phyloP scores from a whole-genome alignment of 2,888 invertebrate species.

The Allolobophora icterica region DNA sequence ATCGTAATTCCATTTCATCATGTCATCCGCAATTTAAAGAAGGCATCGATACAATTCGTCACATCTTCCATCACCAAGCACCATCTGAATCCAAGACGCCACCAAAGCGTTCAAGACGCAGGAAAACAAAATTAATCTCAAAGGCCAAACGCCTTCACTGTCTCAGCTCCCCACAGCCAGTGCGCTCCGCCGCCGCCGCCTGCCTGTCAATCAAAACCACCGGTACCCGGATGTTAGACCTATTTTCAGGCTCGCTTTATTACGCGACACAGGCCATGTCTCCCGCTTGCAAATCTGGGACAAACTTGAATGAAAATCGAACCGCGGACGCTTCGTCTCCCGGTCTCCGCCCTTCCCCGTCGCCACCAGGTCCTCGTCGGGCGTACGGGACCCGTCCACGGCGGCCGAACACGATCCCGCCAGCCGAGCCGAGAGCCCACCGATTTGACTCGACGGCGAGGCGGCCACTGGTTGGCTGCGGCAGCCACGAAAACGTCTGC shows the following conservation, averaged over 20 bases:
- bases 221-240: slow-evolving; percentile 18
- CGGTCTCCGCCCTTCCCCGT: neutral
- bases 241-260: slow-evolving; percentile 14
- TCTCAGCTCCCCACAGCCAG: neutral
- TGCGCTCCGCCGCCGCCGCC: neutral
- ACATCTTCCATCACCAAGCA: neutral
- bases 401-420: slow-evolving; percentile 6
- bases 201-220: neutral
- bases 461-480: neutral
- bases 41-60: neutral
- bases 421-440: neutral
- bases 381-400: neutral
- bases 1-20: neutral
- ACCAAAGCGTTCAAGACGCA: neutral
- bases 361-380: neutral
- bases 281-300: neutral
- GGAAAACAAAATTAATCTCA: neutral
- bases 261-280: slow-evolving; percentile 22
- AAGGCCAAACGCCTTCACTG: no score
- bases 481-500: neutral
- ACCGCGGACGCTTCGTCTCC: neutral
- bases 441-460: neutral
- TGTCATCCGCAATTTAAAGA: neutral
- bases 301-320: slow-evolving; percentile 23
- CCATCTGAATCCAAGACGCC: neutral